phyloP scores from a whole-genome alignment of 2,113 vertebrate species.

The Proteles cristata region DNA sequence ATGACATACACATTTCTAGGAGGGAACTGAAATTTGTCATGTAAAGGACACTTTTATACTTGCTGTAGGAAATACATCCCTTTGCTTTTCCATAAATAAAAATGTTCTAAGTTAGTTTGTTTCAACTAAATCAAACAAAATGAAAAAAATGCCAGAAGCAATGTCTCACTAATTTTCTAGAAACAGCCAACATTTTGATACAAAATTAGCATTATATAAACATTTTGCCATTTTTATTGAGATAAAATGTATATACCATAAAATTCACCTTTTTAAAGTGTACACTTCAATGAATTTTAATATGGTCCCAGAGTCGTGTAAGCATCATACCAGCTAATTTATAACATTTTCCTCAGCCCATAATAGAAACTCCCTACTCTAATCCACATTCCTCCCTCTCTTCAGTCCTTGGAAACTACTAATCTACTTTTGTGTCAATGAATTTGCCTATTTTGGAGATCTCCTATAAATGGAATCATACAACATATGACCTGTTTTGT shows the following conservation, averaged over 20 bases:
- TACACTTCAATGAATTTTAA: background rate
- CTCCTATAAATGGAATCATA: background rate
- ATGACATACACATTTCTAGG: slow-evolving; percentile 53
- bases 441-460: background rate
- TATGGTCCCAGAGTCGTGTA: background rate
- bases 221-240: background rate
- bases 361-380: background rate
- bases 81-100: slow-evolving; percentile 65
- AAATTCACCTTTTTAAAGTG: background rate
- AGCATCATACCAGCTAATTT: background rate
- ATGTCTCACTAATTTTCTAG: slow-evolving; percentile 50
- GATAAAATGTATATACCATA: background rate
- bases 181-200: background rate
- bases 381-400: background rate
- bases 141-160: slow-evolving; percentile 16
- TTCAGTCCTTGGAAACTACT: background rate
- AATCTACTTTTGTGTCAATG: background rate
- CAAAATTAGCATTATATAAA: slow-evolving; percentile 26
- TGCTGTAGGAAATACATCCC: slow-evolving; percentile 35
- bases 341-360: background rate
- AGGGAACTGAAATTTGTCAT: slow-evolving; percentile 56
- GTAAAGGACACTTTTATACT: slow-evolving; percentile 57
- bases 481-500: background rate
- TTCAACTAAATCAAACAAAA: slow-evolving; percentile 53
- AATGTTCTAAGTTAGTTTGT: slow-evolving; percentile 32